A percentile compares a stretch with the other conserved stretches of the same genome.
Evolutionary conservation across 2,888 invertebrate genomes (phyloP).

Genomic region (Teinopalpus imperialis): DNA sequence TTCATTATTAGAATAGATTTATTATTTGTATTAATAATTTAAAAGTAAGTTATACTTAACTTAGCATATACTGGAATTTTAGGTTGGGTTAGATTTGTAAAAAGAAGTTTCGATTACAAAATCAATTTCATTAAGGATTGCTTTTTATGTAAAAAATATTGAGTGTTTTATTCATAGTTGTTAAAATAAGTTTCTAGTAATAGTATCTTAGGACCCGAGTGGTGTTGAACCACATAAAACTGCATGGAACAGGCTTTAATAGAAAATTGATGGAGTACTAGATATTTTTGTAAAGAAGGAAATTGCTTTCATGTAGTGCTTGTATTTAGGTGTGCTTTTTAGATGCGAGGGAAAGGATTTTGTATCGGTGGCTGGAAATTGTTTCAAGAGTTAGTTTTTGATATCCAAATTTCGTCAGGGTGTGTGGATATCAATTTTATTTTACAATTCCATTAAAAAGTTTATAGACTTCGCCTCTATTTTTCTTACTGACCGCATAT

Average conservation of each 20-base stretch:
- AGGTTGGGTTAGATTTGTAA: too few species aligned
- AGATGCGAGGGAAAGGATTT: conserved; percentile 3
- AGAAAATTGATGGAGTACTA: conserved; percentile 42
- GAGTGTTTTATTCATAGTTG: neutral
- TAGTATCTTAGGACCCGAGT: conserved; percentile 35
- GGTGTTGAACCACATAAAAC: conserved; percentile 37
- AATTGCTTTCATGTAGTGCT: conserved; percentile 5
- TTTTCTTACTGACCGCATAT: conserved; percentile 34
- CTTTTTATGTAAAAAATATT: too few species aligned
- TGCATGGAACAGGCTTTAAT: conserved; percentile 73
- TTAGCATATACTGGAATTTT: too few species aligned
- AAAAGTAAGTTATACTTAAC: too few species aligned
- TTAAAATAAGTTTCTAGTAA: conserved; percentile 5
- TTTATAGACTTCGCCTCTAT: neutral
- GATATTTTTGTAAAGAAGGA: conserved; percentile 28
- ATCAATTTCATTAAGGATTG: too few species aligned
- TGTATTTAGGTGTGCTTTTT: conserved; percentile 16
- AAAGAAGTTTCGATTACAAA: too few species aligned
- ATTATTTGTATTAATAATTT: too few species aligned
- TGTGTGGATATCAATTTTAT: too few species aligned
- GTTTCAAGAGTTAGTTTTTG: too few species aligned
- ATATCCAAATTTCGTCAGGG: too few species aligned
- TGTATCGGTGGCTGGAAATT: too few species aligned
- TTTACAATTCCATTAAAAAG: too few species aligned
- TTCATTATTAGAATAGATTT: neutral